Conservation (phyloP, 1,140 invertebrate genomes). For the Muscidifurax raptorellus region DNA sequence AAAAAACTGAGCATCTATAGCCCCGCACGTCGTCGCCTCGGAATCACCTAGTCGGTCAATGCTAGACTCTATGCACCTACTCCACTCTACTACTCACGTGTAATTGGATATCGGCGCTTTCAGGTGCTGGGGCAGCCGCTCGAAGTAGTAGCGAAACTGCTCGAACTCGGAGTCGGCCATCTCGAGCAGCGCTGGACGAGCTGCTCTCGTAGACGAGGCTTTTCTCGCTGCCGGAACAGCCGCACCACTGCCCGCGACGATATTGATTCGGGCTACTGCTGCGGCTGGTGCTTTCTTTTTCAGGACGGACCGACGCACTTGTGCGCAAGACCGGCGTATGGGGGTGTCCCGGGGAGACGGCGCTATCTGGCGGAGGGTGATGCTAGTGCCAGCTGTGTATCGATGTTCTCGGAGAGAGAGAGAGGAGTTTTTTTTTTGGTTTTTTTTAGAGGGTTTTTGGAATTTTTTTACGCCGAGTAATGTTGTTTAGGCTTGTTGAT, state of each 20-base stretch:
- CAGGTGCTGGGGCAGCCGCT: slow-evolving; percentile 85
- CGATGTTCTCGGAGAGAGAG: no score
- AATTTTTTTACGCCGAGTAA: no score
- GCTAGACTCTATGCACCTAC: neutral
- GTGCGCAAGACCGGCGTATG: neutral
- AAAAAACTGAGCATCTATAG: slow-evolving; percentile 5
- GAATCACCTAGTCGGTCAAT: neutral
- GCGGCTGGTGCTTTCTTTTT: neutral
- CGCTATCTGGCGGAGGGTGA: neutral
- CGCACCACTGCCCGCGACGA: slow-evolving; percentile 2
- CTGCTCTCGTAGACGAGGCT: neutral
- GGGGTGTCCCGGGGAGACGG: neutral
- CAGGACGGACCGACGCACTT: neutral
- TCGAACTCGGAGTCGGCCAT: slow-evolving; percentile 96
- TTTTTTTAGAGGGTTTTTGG: no score
- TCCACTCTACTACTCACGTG: slow-evolving; percentile 75
- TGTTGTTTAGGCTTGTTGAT: no score
- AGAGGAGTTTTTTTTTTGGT: no score
- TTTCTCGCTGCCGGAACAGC: no score
- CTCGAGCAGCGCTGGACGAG: neutral
- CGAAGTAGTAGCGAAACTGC: slow-evolving; percentile 91
- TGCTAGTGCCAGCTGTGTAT: no score
- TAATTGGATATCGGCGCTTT: slow-evolving; percentile 83
- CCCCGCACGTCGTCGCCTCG: neutral
- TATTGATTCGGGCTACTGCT: slow-evolving; percentile 30